These are phyloP conservation scores for Hesperophylax magnus DNA, from an alignment of 1,140 invertebrate species.

Conservation along the genomic window DNA sequence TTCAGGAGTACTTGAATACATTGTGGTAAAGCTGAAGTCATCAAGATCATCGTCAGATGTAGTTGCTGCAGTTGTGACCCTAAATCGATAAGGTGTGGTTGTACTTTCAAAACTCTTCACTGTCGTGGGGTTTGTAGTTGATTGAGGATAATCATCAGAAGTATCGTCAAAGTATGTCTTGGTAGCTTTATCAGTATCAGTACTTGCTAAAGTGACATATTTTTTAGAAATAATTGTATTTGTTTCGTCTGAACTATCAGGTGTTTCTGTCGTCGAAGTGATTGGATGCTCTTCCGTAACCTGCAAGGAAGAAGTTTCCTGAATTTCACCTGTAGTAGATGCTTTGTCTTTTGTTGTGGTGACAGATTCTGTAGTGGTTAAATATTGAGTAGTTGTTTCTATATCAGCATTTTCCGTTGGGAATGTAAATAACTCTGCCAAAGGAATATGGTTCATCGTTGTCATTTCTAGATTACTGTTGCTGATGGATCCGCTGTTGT, in stretches of 20 bases:
- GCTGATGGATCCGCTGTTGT: neutral
- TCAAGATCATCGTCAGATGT: slow-evolving; percentile 30
- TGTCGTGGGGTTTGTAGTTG: neutral
- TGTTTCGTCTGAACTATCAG: slow-evolving; percentile 5
- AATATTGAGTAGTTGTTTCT: slow-evolving; percentile 6
- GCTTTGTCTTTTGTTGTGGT: neutral
- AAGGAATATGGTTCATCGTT: slow-evolving; percentile 20
- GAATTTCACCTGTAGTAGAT: slow-evolving; percentile 7
- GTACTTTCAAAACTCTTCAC: neutral
- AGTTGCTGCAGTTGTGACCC: neutral
- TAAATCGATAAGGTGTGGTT: neutral
- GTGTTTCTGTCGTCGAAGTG: slow-evolving; percentile 5
- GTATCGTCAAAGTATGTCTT: neutral
- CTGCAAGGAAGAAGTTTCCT: neutral
- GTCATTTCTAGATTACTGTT: slow-evolving; percentile 17
- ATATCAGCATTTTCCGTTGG: neutral
- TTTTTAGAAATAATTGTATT: slow-evolving; percentile 1
- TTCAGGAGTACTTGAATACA: neutral
- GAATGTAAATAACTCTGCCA: neutral
- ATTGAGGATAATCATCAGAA: neutral
- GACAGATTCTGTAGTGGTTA: slow-evolving; percentile 16
- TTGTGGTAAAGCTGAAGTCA: slow-evolving; percentile 39
- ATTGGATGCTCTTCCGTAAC: neutral
- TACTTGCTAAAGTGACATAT: neutral
- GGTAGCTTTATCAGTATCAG: neutral